Percentiles rank a stretch among this genome's conserved stretches.
phyloP scores from a whole-genome alignment of 2,797 vertebrate species.

The Gymnopithys bicolor region DNA sequence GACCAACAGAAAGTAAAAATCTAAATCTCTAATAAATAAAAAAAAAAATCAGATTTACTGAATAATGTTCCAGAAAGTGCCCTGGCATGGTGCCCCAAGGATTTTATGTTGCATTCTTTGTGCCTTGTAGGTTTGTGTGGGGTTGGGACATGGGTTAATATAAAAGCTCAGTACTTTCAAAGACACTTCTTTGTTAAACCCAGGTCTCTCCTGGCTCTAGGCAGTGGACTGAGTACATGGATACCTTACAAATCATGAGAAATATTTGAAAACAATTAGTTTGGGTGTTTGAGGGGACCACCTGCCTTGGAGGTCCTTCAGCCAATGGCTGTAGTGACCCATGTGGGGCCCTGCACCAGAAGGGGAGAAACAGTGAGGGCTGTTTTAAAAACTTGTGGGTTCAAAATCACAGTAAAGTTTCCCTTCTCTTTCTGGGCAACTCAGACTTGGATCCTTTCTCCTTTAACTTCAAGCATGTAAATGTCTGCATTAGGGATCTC shows the following conservation, averaged over 20 bases:
- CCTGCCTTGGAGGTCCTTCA: background rate
- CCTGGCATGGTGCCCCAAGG: background rate
- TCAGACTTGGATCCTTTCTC: background rate
- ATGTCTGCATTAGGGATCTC: background rate
- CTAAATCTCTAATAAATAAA: background rate
- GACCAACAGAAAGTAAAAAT: background rate
- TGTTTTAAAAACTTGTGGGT: background rate
- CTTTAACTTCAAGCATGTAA: background rate
- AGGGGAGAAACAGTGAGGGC: background rate
- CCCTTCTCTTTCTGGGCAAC: background rate
- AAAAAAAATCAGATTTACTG: background rate
- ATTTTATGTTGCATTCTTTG: background rate
- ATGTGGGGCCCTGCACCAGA: accelerated
- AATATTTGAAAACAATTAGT: background rate
- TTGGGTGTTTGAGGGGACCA: background rate
- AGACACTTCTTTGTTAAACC: background rate
- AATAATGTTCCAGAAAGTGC: background rate
- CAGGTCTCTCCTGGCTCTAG: background rate
- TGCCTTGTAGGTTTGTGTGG: background rate
- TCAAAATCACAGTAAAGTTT: background rate
- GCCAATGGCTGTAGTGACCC: background rate
- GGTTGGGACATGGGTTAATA: background rate
- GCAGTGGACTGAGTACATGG: background rate
- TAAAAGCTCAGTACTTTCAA: background rate
- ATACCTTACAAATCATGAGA: background rate